Evolutionary conservation across 2,797 vertebrate species (phyloP).

Genomic region (Tadarida brasiliensis): DNA sequence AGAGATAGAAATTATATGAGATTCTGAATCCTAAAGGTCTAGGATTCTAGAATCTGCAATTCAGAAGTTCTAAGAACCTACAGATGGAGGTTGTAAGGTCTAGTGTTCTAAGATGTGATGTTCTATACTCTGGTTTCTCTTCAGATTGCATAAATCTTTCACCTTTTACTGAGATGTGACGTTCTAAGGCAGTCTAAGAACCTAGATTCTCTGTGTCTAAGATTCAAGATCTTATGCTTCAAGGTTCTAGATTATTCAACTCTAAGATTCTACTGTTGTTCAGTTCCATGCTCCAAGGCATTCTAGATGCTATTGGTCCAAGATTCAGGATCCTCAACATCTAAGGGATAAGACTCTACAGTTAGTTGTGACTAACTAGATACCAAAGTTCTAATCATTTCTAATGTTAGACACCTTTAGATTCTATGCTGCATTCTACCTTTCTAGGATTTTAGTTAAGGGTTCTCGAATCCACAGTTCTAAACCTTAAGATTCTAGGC

Average conservation of each 20-base stretch:
- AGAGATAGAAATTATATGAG: not conserved
- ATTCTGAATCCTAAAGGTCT: slow-evolving; percentile 30
- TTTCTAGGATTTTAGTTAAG: slow-evolving; percentile 52
- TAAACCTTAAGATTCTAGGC: slow-evolving; percentile 36
- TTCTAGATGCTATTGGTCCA: not conserved
- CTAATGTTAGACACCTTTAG: slow-evolving; percentile 57
- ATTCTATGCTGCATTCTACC: not conserved
- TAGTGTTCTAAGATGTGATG: slow-evolving; percentile 35
- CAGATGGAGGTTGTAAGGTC: slow-evolving; percentile 35
- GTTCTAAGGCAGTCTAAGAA: slow-evolving; percentile 63
- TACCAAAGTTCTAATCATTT: slow-evolving; percentile 69
- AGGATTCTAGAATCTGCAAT: slow-evolving; percentile 61
- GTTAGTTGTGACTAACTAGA: slow-evolving; percentile 57
- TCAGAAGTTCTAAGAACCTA: slow-evolving; percentile 43
- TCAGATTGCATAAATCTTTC: too few relatives aligned
- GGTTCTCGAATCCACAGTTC: slow-evolving; percentile 32
- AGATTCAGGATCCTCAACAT: not conserved
- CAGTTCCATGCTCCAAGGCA: slow-evolving; percentile 48
- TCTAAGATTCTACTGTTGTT: slow-evolving; percentile 51
- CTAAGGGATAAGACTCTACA: slow-evolving; percentile 19
- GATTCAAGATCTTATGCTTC: slow-evolving; percentile 32
- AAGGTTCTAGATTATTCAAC: slow-evolving; percentile 62
- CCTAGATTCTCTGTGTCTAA: slow-evolving; percentile 53
- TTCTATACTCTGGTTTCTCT: too few relatives aligned
- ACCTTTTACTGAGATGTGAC: slow-evolving; percentile 39